Evolutionary conservation across 2,888 invertebrate species (phyloP).

Genomic region (Cryptocephalus primarius): DNA sequence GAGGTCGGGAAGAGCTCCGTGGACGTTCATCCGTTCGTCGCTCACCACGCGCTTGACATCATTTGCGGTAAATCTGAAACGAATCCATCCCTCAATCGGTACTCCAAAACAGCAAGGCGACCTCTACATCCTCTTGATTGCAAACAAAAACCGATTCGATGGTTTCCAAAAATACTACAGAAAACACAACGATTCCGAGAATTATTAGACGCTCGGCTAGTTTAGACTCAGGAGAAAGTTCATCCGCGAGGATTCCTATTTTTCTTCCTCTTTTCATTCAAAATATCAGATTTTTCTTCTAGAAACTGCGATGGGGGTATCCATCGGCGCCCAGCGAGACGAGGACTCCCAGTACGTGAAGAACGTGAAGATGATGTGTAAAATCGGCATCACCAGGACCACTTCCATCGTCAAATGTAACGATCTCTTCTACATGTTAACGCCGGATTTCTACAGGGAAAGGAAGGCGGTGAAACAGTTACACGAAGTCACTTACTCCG

Average conservation of each 20-base stretch:
- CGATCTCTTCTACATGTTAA: constrained; percentile 40
- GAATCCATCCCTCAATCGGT: too few species aligned
- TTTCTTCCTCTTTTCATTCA: too few species aligned
- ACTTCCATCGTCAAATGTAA: constrained; percentile 28
- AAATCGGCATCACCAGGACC: not conserved
- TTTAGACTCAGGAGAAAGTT: too few species aligned
- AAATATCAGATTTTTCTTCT: not conserved
- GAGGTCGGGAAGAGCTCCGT: constrained; percentile 36
- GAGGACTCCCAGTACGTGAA: not conserved
- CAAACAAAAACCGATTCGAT: too few species aligned
- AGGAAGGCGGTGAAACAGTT: constrained; percentile 17
- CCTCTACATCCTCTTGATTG: too few species aligned
- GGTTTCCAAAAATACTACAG: too few species aligned
- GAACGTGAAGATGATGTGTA: not conserved
- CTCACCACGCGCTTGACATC: constrained; percentile 49
- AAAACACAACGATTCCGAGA: too few species aligned
- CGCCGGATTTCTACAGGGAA: constrained; percentile 45
- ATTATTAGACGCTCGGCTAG: too few species aligned
- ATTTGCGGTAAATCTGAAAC: constrained; percentile 43
- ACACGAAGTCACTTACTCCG: constrained; percentile 1
- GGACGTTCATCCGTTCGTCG: constrained; percentile 51
- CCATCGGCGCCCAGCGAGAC: not conserved
- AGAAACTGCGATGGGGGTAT: constrained; percentile 2
- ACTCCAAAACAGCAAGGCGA: too few species aligned
- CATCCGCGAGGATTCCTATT: too few species aligned